Evolutionary conservation across 2,113 vertebrate species (phyloP).

Genomic region (Tapirus terrestris): DNA sequence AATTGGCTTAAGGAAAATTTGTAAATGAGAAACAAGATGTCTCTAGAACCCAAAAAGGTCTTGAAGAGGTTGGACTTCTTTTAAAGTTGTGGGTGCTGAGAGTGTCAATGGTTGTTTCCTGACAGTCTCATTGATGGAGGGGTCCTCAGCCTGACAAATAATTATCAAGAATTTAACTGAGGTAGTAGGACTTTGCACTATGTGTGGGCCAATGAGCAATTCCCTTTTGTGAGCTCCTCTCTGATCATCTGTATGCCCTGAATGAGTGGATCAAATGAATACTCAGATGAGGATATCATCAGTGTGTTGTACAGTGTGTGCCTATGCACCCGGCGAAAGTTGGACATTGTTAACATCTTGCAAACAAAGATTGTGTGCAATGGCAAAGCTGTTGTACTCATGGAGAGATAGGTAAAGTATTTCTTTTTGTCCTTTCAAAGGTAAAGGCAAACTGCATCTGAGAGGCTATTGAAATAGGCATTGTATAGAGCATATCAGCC

Average conservation of each 20-base stretch:
- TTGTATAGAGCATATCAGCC: neutral
- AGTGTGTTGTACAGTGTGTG: neutral
- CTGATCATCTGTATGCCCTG: neutral
- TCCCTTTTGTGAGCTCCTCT: neutral
- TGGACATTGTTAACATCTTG: neutral
- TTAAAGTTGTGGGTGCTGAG: neutral
- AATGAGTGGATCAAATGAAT: neutral
- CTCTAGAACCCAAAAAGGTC: neutral
- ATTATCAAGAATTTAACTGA: neutral
- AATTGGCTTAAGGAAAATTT: neutral
- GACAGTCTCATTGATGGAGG: neutral
- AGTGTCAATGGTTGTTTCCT: neutral
- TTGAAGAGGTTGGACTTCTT: neutral
- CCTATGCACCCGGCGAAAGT: neutral
- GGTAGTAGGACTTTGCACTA: neutral
- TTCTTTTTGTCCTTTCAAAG: neutral
- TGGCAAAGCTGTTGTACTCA: neutral
- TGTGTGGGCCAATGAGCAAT: neutral
- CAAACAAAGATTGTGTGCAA: neutral
- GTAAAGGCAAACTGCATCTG: neutral
- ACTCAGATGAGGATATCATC: neutral
- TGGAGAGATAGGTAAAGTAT: neutral
- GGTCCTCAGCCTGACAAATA: neutral
- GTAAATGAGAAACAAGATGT: neutral
- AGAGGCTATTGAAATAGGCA: neutral